phyloP scores from a whole-genome alignment of 2,888 invertebrate genomes.

The Augochlorella aurata region DNA sequence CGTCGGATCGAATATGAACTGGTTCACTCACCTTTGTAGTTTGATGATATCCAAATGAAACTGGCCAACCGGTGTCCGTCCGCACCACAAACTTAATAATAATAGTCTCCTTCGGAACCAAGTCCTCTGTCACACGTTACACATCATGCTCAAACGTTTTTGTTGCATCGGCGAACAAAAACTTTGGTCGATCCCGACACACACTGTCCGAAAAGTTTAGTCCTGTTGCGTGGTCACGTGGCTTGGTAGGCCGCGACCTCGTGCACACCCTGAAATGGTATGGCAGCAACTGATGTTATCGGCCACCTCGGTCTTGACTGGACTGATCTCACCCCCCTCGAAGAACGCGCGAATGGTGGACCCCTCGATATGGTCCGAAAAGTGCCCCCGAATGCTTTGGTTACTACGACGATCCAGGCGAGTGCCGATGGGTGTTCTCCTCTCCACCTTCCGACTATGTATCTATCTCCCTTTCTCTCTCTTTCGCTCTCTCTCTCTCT shows the following conservation, averaged over 20 bases:
- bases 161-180: not conserved
- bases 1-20: not conserved
- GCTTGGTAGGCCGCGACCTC: conserved; percentile 15
- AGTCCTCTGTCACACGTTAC: conserved; percentile 54
- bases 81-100: conserved; percentile 37
- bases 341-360: conserved; percentile 21
- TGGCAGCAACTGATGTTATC: not conserved
- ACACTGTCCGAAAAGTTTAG: conserved; percentile 30
- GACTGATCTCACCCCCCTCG: conserved; percentile 17
- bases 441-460: conserved; percentile 22
- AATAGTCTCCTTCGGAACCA: conserved; percentile 22
- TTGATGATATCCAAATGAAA: conserved; percentile 50
- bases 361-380: conserved; percentile 39
- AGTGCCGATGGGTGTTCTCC: not conserved
- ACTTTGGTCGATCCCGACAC: conserved; percentile 21
- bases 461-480: not conserved
- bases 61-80: conserved; percentile 20
- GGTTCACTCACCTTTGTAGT: conserved; percentile 49
- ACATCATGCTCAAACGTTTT: conserved; percentile 42
- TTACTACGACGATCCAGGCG: conserved; percentile 35
- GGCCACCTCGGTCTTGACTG: conserved; percentile 16
- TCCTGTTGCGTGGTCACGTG: conserved; percentile 49
- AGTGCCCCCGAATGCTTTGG: conserved; percentile 30
- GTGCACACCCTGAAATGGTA: not conserved
- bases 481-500: conserved; percentile 6